Evolutionary conservation across 2,113 vertebrate genomes (phyloP).

Genomic region (Pholis gunnellus): DNA sequence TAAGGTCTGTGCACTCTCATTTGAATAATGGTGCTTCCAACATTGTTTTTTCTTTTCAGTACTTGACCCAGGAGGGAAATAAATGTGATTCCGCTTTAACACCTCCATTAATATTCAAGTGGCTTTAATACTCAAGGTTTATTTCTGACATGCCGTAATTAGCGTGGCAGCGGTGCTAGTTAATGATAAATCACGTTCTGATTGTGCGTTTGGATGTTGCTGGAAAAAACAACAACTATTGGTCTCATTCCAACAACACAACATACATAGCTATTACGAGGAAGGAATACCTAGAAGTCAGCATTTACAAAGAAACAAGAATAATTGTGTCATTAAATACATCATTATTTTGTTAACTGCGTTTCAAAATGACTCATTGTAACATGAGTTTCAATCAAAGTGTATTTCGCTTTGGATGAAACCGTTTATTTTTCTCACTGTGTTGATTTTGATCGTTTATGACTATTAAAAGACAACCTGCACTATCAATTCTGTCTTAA

Average conservation of each 20-base stretch:
- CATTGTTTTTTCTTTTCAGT: conserved; percentile 71
- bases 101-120: conserved; percentile 84
- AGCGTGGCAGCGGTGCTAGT: conserved; percentile 45
- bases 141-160: conserved; percentile 73
- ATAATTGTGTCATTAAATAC: conserved; percentile 2
- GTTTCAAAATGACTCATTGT: neutral
- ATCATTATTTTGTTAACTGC: neutral
- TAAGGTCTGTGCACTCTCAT: conserved; percentile 80
- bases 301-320: conserved; percentile 5
- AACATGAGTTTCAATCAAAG: neutral
- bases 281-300: neutral
- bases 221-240: neutral
- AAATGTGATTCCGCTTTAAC: conserved; percentile 79
- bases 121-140: conserved; percentile 78
- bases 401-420: neutral
- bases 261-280: neutral
- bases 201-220: conserved; percentile 47
- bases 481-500: neutral
- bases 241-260: conserved; percentile 21
- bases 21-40: conserved; percentile 84
- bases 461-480: neutral
- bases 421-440: neutral
- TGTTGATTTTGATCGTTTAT: neutral
- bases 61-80: conserved; percentile 78
- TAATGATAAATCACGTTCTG: conserved; percentile 61